Evolutionary conservation across 2,888 invertebrate species (phyloP), one percentile per base, ranked within the genome.

Genomic region (Sinohyriopsis cumingii): DNA sequence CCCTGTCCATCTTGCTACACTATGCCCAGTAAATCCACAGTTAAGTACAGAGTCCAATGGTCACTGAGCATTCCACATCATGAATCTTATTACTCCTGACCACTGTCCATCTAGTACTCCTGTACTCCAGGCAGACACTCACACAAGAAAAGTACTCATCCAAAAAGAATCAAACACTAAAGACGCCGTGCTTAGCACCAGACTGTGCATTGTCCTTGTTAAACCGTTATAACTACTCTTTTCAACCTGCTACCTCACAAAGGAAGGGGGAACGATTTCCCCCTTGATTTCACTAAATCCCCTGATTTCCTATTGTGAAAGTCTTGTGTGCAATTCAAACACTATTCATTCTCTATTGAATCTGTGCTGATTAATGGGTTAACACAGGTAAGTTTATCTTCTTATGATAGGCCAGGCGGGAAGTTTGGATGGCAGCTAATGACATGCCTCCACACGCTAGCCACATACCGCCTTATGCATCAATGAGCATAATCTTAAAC

Each of bases 371-470:
- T 71, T 76, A 73, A 33, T 64, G 69, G 71, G 67, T 71, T 66
- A 73, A 69, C 65, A 70, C 67, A 72, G 72, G 74, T 72, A 74
- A 62, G 67, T 62, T 75, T 75, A 75, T 75, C 77, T 69, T 70
- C 75, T 80, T 82, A 82, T 82, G 65, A 59, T 54, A 59, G 57
- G 63, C 55, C 59, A 59, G 71, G 82, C 82, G 82, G 81, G 82
- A 80, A 81, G 77, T 75, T 71, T 72, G 67, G 67, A 77, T 45
- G 45, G 45, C 45, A 45, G 45, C 45, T 45, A 45, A 45, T 45
- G 15, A 45, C 45, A 45, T 45, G 45, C 45, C 45, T 45, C 45
- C 45, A 45, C 71, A 68, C 72, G 57, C 19, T 53, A 25, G 60
- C n/a, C 66, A 73, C 82, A 73, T 72, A 81, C 76, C 66, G 63